These are phyloP conservation scores for Gerosis bhagava DNA, from an alignment of 2,888 invertebrate genomes.

Conservation along the genomic window DNA sequence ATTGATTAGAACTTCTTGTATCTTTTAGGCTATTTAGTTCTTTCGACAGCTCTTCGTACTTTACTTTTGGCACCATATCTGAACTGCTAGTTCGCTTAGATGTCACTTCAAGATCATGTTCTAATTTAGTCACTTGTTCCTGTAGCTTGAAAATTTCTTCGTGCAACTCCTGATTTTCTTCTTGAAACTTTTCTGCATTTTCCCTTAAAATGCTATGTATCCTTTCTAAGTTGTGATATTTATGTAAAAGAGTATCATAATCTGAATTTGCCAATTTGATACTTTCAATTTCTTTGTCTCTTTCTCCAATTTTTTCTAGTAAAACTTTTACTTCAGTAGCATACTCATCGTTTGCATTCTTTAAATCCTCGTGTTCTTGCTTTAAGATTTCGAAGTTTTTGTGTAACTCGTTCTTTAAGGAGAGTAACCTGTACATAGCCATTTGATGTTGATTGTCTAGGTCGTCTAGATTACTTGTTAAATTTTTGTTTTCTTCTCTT, in stretches of 20 bases:
- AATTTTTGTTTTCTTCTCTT: conserved; percentile 80
- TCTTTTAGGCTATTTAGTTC: conserved; percentile 60
- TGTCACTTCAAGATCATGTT: conserved; percentile 67
- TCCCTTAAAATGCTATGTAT: conserved; percentile 67
- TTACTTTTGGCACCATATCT: conserved; percentile 58
- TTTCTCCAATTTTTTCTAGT: conserved; percentile 63
- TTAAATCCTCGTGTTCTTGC: conserved; percentile 71
- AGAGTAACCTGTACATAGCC: conserved; percentile 83
- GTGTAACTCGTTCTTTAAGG: conserved; percentile 78
- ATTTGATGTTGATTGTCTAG: conserved; percentile 88
- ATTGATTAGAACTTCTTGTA: conserved; percentile 51
- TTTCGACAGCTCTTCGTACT: conserved; percentile 59
- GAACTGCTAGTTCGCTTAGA: conserved; percentile 52
- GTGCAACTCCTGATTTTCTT: conserved; percentile 77
- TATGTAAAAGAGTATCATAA: conserved; percentile 66
- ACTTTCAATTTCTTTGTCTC: conserved; percentile 64
- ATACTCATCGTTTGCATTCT: conserved; percentile 69
- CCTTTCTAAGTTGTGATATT: conserved; percentile 74
- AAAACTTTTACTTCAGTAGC: conserved; percentile 66
- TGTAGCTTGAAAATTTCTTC: conserved; percentile 76
- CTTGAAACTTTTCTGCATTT: conserved; percentile 76
- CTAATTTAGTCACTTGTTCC: conserved; percentile 70
- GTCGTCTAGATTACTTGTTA: conserved; percentile 85
- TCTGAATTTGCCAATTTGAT: conserved; percentile 51
- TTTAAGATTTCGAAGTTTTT: conserved; percentile 74